Percentiles rank a stretch among this genome's conserved stretches.
Conservation (phyloP, 2,113 vertebrate genomes). For the Chelonoidis abingdonii region DNA sequence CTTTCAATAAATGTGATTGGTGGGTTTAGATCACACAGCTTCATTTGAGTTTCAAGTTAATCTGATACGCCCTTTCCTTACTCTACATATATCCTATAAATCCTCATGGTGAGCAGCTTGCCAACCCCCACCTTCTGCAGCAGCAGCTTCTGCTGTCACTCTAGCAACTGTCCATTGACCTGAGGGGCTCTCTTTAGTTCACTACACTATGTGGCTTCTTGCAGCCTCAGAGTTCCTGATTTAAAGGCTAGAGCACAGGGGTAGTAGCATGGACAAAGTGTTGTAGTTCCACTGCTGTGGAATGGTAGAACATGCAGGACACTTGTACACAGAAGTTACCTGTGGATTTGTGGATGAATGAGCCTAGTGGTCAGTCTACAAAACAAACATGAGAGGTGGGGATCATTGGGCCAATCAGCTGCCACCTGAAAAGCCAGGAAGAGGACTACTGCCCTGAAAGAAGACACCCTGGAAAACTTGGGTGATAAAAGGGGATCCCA, state of each 20-base stretch:
- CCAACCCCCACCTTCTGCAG: background rate
- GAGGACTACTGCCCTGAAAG: background rate
- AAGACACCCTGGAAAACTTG: background rate
- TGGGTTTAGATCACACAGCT: background rate
- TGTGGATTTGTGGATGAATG: background rate
- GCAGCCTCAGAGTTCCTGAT: background rate
- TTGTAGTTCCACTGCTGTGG: background rate
- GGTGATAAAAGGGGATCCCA: background rate
- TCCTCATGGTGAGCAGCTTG: background rate
- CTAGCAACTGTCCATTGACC: background rate
- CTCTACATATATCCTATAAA: background rate
- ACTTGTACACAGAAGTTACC: background rate
- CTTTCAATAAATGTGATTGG: background rate
- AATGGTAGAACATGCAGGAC: background rate
- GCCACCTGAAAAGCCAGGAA: background rate
- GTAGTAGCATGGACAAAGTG: background rate
- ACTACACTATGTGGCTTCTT: background rate
- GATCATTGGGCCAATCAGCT: background rate
- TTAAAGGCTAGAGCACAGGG: background rate
- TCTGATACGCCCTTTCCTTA: background rate
- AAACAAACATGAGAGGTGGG: background rate
- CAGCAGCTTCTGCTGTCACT: background rate
- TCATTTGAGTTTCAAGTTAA: background rate
- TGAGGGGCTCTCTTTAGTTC: background rate
- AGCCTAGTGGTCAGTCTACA: background rate